Conservation (phyloP, 35 echinoderm and acorn worm species). For the Lytechinus variegatus region DNA sequence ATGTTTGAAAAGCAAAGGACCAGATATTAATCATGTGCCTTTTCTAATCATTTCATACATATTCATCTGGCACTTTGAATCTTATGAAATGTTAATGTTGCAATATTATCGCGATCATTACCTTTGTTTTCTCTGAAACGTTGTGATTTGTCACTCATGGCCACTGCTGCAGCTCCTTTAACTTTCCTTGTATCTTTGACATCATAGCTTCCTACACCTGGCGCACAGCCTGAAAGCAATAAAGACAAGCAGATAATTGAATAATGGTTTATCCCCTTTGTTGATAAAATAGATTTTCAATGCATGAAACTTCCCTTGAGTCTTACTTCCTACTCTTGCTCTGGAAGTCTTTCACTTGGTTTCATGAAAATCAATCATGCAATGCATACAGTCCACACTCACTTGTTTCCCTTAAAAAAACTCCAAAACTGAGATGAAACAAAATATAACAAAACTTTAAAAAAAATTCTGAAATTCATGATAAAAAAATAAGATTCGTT, state of each 20-base stretch:
- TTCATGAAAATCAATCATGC: too few species aligned
- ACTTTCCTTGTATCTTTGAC: neutral
- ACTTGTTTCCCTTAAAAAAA: neutral
- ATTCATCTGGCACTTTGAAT: neutral
- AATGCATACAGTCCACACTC: neutral
- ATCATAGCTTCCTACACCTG: constrained; percentile 12
- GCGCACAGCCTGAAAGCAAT: constrained; percentile 12
- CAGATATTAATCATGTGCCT: neutral
- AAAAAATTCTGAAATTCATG: too few species aligned
- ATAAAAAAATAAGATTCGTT: too few species aligned
- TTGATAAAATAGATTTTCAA: neutral
- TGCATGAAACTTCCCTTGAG: neutral
- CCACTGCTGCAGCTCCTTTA: neutral
- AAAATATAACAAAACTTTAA: too few species aligned
- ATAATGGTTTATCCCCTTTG: neutral
- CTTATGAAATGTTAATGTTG: neutral
- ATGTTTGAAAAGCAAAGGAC: too few species aligned
- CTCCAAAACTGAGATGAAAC: too few species aligned
- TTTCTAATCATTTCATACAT: neutral
- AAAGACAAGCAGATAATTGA: neutral
- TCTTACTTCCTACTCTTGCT: neutral
- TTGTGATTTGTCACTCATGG: constrained; percentile 8
- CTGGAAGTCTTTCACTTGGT: neutral
- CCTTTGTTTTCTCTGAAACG: neutral
- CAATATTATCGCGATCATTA: neutral